Evolutionary conservation across 2,888 invertebrate genomes (phyloP), one percentile per base, ranked within the genome.

Genomic region (Rhyacophila evoluta): DNA sequence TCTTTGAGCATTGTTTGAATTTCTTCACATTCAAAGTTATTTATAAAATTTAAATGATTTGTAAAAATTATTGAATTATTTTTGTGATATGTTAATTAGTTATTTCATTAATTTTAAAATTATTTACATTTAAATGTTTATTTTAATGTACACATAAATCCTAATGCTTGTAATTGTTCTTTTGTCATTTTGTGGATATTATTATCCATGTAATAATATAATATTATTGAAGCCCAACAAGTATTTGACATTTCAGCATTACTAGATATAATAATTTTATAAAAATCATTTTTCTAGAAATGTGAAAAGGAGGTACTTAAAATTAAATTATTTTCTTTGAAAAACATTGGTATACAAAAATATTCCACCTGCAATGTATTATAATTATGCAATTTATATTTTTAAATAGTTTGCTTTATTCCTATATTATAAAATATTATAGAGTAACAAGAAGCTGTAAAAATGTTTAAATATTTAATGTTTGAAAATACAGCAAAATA

Each of bases 201-300:
- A 55, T 25, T 55, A 8, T 33, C 29, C 2, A 55, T 55, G 2
- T 55, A 12, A 55, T 55, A 41, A 15, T 8, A 55, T 25, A 19
- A 8, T 41, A 15, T 6, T 25, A 55, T 25, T 2, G 10, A 55
- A 19, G 8, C 8, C 10, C 55, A 10, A 19, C 55, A 55, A 55
- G 55, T 55, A 55, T 55, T 55, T 25, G 55, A 55, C 19, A 19
- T 55, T 25, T 55, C 55, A 55, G 55, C 55, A 55, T 55, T 55
- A 55, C 5, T 55, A 55, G 12, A 55, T 2, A 55, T 55, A 55
- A 55, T 55, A 55, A 55, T 55, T 39, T 55, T 25, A 55, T 8
- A 55, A 55, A 55, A 55, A 55, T 55, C 19, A 55, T 55, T 55
- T 25, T 19, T 55, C 55, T 6, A 6, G 19, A 19, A 8, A 55